These are phyloP conservation scores for Aphidius ervi DNA, from an alignment of 1,140 invertebrate species.

Conservation along the genomic window DNA sequence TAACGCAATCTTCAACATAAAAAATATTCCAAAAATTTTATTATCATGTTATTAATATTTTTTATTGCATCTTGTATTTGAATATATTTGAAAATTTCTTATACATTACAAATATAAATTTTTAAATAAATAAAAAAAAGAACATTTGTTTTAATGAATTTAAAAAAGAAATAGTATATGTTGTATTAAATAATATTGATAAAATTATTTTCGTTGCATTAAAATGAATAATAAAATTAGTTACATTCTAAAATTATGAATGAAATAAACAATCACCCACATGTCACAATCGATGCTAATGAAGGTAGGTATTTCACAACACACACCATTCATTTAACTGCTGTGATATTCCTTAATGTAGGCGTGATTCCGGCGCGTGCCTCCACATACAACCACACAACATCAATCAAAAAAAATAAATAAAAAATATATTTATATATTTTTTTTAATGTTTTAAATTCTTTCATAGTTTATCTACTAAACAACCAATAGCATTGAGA, in stretches of 20 bases:
- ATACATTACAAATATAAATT: too few relatives aligned
- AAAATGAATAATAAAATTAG: slow-evolving; percentile 4
- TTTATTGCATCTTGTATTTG: too few relatives aligned
- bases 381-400: slow-evolving; percentile 8
- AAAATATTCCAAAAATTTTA: too few relatives aligned
- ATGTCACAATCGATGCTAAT: slow-evolving; percentile 39
- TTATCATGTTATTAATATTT: too few relatives aligned
- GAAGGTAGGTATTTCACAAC: slow-evolving; percentile 25
- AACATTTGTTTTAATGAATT: too few relatives aligned
- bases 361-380: slow-evolving; percentile 23
- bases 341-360: slow-evolving; percentile 18
- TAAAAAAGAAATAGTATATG: background rate
- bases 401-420: background rate
- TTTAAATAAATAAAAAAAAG: too few relatives aligned
- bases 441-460: too few relatives aligned
- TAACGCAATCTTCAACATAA: too few relatives aligned
- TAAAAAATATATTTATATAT: too few relatives aligned
- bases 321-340: slow-evolving; percentile 10
- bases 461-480: too few relatives aligned
- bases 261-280: slow-evolving; percentile 38
- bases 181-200: background rate
- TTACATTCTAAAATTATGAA: slow-evolving; percentile 8
- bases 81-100: too few relatives aligned
- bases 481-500: too few relatives aligned
- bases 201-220: background rate